Evolutionary conservation across 2,797 vertebrate genomes (phyloP).

Genomic region (Varecia variegata): DNA sequence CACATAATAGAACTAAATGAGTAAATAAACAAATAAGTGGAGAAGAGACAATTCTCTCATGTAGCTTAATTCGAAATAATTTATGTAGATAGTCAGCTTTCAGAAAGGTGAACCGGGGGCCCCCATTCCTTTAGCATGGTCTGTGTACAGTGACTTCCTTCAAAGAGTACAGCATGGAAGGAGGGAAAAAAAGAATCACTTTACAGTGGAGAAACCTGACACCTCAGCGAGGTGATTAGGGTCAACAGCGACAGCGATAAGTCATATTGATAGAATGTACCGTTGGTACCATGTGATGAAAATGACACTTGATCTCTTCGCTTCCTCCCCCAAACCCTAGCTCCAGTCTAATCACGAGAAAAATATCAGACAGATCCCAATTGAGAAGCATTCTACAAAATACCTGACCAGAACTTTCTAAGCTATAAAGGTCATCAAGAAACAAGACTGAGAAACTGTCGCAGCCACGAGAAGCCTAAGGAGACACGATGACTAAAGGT

Average conservation of each 20-base stretch:
- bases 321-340: background rate
- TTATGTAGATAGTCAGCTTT: background rate
- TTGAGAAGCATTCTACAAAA: background rate
- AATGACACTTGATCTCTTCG: background rate
- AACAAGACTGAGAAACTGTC: background rate
- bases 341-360: background rate
- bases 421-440: background rate
- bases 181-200: background rate
- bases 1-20: conserved; percentile 22
- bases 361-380: background rate
- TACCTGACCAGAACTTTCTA: background rate
- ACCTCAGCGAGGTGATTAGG: background rate
- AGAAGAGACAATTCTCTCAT: background rate
- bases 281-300: background rate
- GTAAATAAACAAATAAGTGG: background rate
- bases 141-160: background rate
- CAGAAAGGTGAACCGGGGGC: background rate
- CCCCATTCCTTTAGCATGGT: background rate
- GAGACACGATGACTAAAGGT: background rate
- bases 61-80: background rate
- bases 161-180: background rate
- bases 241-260: background rate
- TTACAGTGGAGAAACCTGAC: background rate
- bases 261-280: background rate
- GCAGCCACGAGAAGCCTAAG: background rate